These are phyloP conservation scores for Tenualosa thibaudeaui DNA, from an alignment of 2,797 vertebrate species.

Conservation along the genomic window DNA sequence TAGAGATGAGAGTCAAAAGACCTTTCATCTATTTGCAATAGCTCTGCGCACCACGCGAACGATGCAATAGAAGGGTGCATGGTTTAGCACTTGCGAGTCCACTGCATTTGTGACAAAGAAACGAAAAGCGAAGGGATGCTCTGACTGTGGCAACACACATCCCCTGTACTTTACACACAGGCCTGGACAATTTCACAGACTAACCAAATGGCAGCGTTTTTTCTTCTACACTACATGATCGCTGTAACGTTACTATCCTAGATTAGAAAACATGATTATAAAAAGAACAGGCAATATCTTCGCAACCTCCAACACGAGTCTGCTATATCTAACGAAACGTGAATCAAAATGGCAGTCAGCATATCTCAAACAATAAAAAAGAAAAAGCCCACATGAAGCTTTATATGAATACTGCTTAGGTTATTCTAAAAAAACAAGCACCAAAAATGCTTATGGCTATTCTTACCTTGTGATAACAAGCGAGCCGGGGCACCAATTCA, in stretches of 20 bases:
- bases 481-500: slow-evolving; percentile 26
- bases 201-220: neutral
- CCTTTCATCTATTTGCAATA: neutral
- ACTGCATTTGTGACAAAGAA: slow-evolving; percentile 26
- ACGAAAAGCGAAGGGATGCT: slow-evolving; percentile 14
- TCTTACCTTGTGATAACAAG: slow-evolving; percentile 44
- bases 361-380: slow-evolving; percentile 37
- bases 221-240: neutral
- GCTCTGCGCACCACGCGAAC: slow-evolving; percentile 9
- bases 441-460: slow-evolving; percentile 15
- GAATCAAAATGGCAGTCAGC: slow-evolving; percentile 54
- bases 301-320: neutral
- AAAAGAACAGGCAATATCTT: neutral
- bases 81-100: neutral
- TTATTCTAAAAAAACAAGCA: neutral
- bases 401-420: slow-evolving; percentile 15
- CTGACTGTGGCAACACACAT: neutral
- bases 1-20: neutral
- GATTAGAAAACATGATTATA: neutral
- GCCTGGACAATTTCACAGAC: neutral
- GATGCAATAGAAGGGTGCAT: slow-evolving; percentile 1
- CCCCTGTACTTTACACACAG: neutral
- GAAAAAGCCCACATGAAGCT: slow-evolving; percentile 32
- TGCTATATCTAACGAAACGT: slow-evolving; percentile 24
- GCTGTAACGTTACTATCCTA: neutral